These are phyloP conservation scores for Metopia argyrocephala DNA, from an alignment of 2,888 invertebrate genomes.

Conservation along the genomic window DNA sequence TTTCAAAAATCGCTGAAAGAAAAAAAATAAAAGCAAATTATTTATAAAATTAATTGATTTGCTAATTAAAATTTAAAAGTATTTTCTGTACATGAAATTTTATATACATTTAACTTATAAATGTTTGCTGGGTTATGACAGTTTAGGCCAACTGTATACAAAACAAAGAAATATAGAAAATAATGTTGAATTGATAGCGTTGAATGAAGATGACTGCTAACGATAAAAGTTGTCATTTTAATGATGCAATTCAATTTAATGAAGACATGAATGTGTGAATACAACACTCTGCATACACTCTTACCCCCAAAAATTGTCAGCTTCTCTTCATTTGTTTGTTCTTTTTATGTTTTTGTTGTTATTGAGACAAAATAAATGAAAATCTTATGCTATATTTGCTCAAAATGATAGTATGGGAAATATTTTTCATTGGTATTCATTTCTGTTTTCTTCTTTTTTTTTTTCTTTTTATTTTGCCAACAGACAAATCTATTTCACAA, in stretches of 20 bases:
- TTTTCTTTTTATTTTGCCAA: too few species aligned
- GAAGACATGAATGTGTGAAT: conserved; percentile 44
- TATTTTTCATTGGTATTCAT: background rate
- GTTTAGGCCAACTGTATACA: background rate
- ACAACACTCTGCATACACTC: conserved; percentile 4
- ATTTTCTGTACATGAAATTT: too few species aligned
- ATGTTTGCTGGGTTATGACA: background rate
- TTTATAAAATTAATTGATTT: too few species aligned
- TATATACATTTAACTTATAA: background rate
- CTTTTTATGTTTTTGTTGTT: too few species aligned
- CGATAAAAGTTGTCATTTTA: conserved; percentile 62
- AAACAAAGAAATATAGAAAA: conserved; percentile 7
- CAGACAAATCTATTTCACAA: background rate
- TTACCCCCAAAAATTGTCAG: background rate
- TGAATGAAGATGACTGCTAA: conserved; percentile 58
- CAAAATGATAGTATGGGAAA: background rate
- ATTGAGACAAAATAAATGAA: background rate
- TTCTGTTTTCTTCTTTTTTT: too few species aligned
- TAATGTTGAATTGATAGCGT: conserved; percentile 55
- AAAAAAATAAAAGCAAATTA: too few species aligned
- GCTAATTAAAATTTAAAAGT: too few species aligned
- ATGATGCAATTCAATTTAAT: conserved; percentile 63
- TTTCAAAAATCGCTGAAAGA: too few species aligned
- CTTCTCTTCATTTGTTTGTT: background rate
- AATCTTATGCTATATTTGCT: background rate